phyloP scores from a whole-genome alignment of 2,113 vertebrate genomes.

The Myanophis thanlyinensis region DNA sequence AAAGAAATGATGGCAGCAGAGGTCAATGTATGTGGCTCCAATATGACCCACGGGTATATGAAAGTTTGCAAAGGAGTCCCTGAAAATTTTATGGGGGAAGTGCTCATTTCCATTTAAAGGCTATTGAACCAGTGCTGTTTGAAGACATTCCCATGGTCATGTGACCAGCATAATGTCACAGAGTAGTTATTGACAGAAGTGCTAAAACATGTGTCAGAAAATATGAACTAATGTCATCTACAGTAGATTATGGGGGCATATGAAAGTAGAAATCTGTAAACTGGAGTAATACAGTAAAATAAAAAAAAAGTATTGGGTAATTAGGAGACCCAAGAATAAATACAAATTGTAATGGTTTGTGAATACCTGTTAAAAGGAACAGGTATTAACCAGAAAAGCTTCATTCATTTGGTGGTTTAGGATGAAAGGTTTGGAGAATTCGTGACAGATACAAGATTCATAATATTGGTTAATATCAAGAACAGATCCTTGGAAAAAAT shows the following conservation, averaged over 20 bases:
- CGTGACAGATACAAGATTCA: not conserved
- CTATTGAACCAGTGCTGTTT: not conserved
- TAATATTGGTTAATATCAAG: not conserved
- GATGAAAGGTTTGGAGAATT: not conserved
- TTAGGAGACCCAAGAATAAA: not conserved
- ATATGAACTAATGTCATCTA: not conserved
- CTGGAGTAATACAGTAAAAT: not conserved
- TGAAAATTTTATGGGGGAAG: not conserved
- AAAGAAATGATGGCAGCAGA: not conserved
- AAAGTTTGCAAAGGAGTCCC: not conserved
- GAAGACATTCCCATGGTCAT: not conserved
- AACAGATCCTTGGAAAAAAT: not conserved
- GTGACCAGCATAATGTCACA: not conserved
- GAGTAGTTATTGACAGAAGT: not conserved
- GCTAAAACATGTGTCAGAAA: not conserved
- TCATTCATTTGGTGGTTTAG: not conserved
- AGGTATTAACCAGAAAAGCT: not conserved
- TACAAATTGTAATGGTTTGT: not conserved
- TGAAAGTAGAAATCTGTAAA: not conserved
- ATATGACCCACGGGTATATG: not conserved
- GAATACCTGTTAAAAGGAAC: not conserved
- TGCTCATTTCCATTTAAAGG: not conserved
- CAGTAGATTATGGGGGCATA: not conserved
- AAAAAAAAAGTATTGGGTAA: not conserved
- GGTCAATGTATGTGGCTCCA: not conserved